Percentiles rank a stretch among this genome's conserved stretches.
Evolutionary conservation across 2,113 vertebrate genomes (phyloP).

Genomic region (Hucho hucho): DNA sequence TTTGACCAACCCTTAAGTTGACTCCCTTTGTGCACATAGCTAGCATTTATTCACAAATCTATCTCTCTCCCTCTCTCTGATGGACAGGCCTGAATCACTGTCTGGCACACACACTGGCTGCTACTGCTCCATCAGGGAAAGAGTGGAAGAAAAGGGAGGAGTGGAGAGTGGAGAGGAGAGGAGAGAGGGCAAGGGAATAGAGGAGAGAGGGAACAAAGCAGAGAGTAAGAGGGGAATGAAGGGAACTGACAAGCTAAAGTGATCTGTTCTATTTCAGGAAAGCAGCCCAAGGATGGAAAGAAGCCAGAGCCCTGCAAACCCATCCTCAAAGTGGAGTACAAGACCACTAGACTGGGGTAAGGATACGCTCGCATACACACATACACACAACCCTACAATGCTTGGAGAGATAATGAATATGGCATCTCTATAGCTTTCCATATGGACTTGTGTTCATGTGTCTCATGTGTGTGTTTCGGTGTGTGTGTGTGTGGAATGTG

Average conservation of each 20-base stretch:
- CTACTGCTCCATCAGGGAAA: constrained; percentile 29
- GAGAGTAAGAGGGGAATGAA: constrained; percentile 17
- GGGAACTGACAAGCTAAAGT: constrained; percentile 38
- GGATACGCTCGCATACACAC: constrained; percentile 24
- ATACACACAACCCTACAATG: neutral
- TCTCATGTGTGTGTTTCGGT: neutral
- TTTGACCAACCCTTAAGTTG: neutral
- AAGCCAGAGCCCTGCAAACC: constrained; percentile 99
- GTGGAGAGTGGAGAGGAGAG: constrained; percentile 11
- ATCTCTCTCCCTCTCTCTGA: neutral
- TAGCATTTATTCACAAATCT: neutral
- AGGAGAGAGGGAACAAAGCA: neutral
- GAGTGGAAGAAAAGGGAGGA: neutral
- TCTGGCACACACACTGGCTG: constrained; percentile 10
- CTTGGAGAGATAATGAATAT: no score
- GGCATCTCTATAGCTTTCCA: neutral
- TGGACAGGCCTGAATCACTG: no score
- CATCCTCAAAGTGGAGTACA: constrained; percentile 99
- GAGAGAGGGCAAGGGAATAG: neutral
- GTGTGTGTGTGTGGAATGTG: neutral
- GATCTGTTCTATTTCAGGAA: constrained; percentile 84
- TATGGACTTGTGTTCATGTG: neutral
- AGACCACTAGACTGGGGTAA: constrained; percentile 94
- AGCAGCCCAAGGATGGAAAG: constrained; percentile 98
- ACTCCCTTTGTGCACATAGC: neutral